These are phyloP conservation scores for Nipponia nippon DNA, from an alignment of 2,113 vertebrate genomes.

Conservation along the genomic window DNA sequence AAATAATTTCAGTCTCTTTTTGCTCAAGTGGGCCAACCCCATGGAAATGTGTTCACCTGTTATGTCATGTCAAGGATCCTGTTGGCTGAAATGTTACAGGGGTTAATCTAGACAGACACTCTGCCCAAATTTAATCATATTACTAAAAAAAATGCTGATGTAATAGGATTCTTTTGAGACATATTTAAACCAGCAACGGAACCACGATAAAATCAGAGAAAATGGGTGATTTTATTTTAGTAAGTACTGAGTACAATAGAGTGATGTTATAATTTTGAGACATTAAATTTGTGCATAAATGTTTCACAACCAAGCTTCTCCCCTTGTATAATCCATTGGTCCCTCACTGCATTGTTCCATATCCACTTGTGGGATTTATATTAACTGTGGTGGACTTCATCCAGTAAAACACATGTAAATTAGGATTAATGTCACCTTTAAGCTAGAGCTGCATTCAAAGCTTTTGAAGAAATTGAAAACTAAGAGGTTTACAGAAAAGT, in stretches of 20 bases:
- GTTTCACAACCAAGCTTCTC: not conserved
- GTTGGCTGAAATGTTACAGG: not conserved
- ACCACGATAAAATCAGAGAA: not conserved
- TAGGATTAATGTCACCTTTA: not conserved
- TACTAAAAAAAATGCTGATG: not conserved
- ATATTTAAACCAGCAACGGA: not conserved
- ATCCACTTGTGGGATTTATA: not conserved
- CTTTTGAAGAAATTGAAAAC: not conserved
- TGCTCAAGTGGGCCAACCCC: not conserved
- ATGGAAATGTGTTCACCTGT: not conserved
- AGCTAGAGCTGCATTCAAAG: not conserved
- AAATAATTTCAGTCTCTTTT: not conserved
- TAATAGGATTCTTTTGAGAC: not conserved
- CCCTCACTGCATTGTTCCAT: not conserved
- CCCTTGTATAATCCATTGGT: not conserved
- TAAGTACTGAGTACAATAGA: not conserved
- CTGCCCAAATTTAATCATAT: not conserved
- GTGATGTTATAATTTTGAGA: not conserved
- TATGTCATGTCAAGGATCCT: not conserved
- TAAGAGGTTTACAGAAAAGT: not conserved
- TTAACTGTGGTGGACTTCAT: not conserved
- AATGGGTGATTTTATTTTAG: not conserved
- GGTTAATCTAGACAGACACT: not conserved
- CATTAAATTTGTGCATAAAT: not conserved
- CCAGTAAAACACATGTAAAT: not conserved